A percentile compares a stretch with the other conserved stretches of the same genome.
These are phyloP conservation scores for Arvicanthis niloticus DNA, from an alignment of 2,113 vertebrate genomes.

Conservation along the genomic window DNA sequence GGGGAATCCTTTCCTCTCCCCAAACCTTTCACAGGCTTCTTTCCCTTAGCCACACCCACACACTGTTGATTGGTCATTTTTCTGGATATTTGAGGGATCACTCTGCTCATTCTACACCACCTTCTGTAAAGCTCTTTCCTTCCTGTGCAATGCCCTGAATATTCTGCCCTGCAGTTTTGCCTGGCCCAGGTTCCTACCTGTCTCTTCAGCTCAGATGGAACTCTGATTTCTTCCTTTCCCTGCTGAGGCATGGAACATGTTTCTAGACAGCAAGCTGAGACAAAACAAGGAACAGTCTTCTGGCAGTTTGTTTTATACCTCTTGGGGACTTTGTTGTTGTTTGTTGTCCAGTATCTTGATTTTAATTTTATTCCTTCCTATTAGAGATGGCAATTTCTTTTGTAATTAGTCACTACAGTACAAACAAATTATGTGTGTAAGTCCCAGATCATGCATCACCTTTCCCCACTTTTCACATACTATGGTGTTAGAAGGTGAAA, in stretches of 20 bases:
- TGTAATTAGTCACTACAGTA: slow-evolving; percentile 11
- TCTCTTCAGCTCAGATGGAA: neutral
- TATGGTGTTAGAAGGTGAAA: neutral
- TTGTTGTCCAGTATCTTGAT: neutral
- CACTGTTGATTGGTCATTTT: neutral
- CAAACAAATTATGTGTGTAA: neutral
- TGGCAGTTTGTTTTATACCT: neutral
- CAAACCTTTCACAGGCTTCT: neutral
- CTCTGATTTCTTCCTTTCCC: neutral
- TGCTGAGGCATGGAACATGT: slow-evolving; percentile 11
- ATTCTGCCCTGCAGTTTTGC: neutral
- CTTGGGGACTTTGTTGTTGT: slow-evolving; percentile 1
- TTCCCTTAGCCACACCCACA: neutral
- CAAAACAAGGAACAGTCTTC: neutral
- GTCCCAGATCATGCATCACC: neutral
- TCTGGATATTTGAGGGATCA: neutral
- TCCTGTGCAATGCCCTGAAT: neutral
- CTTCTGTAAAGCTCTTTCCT: neutral
- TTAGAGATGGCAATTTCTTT: slow-evolving; percentile 20
- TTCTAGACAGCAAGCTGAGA: neutral
- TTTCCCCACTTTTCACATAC: neutral
- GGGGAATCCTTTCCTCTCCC: neutral
- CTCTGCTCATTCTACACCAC: neutral
- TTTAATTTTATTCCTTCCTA: neutral
- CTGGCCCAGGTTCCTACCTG: neutral